Conservation (phyloP, 2,888 invertebrate species). For the Melitaea athalia region DNA sequence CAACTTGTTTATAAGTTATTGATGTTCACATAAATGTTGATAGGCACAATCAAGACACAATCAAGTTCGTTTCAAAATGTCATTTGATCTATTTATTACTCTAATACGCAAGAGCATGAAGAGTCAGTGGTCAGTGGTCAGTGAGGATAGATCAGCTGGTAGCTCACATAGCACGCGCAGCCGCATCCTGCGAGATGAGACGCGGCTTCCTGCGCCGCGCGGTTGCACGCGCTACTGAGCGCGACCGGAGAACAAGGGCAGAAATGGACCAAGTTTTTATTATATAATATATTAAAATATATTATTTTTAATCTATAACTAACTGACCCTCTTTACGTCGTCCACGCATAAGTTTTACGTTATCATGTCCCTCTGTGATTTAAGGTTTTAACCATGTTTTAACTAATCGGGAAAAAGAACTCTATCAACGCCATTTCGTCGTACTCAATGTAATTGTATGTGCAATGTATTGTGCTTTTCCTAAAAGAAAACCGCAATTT, state of each 20-base stretch:
- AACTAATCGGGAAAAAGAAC: too few species aligned
- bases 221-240: constrained; percentile 80
- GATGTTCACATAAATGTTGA: neutral
- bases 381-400: too few species aligned
- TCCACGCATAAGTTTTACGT: too few species aligned
- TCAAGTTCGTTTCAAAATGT: constrained; percentile 8
- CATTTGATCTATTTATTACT: constrained; percentile 13
- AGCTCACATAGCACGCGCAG: constrained; percentile 51
- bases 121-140: constrained; percentile 48
- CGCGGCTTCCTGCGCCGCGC: constrained; percentile 77
- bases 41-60: neutral
- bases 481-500: too few species aligned
- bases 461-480: too few species aligned
- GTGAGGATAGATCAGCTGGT: constrained; percentile 59
- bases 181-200: constrained; percentile 82
- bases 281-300: too few species aligned
- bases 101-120: constrained; percentile 33
- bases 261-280: constrained; percentile 8
- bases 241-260: constrained; percentile 60
- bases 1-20: neutral
- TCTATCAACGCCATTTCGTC: too few species aligned
- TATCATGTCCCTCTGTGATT: too few species aligned
- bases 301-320: too few species aligned
- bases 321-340: too few species aligned
- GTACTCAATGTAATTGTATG: too few species aligned